These are phyloP conservation scores for Pipistrellus pygmaeus DNA, from an alignment of 2,797 vertebrate species.

Conservation along the genomic window DNA sequence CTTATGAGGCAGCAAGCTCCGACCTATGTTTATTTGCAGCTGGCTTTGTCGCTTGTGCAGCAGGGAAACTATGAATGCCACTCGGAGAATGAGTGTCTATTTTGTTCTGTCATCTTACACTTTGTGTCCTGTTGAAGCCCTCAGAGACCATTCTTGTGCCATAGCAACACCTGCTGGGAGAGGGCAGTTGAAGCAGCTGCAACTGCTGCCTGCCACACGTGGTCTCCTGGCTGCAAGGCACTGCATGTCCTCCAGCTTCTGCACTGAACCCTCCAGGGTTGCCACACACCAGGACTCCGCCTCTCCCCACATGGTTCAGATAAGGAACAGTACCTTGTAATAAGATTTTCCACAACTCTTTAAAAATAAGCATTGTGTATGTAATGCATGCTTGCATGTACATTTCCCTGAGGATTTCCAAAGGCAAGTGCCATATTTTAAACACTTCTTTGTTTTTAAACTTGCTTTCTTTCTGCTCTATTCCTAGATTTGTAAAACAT, in stretches of 20 bases:
- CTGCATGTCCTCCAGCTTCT: neutral
- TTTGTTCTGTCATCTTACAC: conserved; percentile 64
- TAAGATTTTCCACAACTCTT: conserved; percentile 47
- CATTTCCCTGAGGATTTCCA: conserved; percentile 54
- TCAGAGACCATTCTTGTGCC: conserved; percentile 71
- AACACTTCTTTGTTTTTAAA: conserved; percentile 4
- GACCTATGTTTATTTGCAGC: conserved; percentile 49
- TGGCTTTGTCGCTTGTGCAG: conserved; percentile 28
- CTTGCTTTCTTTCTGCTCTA: neutral
- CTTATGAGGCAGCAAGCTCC: neutral
- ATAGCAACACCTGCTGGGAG: conserved; percentile 85
- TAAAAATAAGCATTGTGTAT: neutral
- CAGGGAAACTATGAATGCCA: conserved; percentile 16
- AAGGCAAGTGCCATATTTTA: neutral
- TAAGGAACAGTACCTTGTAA: neutral
- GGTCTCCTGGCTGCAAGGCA: conserved; percentile 47
- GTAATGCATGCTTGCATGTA: neutral
- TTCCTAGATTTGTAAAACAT: conserved; percentile 39
- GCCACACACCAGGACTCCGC: neutral
- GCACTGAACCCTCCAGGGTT: neutral
- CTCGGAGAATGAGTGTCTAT: conserved; percentile 15
- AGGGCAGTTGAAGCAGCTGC: conserved; percentile 69
- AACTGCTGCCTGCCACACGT: conserved; percentile 29
- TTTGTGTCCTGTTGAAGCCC: conserved; percentile 63
- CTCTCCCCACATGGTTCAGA: neutral